phyloP scores from a whole-genome alignment of 2,888 invertebrate species.

The Ophion costatus region DNA sequence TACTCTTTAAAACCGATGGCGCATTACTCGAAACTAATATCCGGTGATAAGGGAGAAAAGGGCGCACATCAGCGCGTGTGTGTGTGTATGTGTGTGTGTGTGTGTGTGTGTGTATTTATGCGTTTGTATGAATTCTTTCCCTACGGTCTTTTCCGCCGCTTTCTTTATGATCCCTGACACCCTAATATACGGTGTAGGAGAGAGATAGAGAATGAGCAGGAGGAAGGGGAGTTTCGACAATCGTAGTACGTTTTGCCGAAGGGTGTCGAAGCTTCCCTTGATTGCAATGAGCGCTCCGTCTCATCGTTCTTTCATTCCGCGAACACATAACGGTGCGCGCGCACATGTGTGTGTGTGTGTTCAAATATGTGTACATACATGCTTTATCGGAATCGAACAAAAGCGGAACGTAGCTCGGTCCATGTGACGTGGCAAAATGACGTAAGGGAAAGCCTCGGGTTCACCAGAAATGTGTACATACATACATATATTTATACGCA shows the following conservation, averaged over 20 bases:
- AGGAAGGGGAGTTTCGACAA: not conserved
- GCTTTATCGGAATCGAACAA: slow-evolving; percentile 5
- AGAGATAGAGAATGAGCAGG: not conserved
- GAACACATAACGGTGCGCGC: not conserved
- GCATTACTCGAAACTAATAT: slow-evolving; percentile 36
- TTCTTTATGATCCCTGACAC: slow-evolving; percentile 25
- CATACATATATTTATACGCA: not conserved
- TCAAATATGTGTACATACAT: not conserved
- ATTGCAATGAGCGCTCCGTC: slow-evolving; percentile 43
- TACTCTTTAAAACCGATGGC: slow-evolving; percentile 47
- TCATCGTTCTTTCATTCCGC: slow-evolving; percentile 18
- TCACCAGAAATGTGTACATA: not conserved
- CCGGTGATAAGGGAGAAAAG: not conserved
- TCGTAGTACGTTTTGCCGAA: slow-evolving; percentile 25
- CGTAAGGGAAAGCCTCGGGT: not conserved
- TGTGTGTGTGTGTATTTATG: not conserved
- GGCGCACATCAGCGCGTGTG: not conserved
- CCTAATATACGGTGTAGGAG: slow-evolving; percentile 2
- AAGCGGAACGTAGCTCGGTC: slow-evolving; percentile 13
- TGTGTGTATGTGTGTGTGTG: no score
- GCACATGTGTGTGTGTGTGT: not conserved
- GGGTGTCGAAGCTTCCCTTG: slow-evolving; percentile 54
- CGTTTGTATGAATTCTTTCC: slow-evolving; percentile 4
- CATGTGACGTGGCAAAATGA: slow-evolving; percentile 4
- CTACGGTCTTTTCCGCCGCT: not conserved